Base-by-base conservation (phyloP, 1,140 invertebrate species). In the Pectinophora gossypiella region DNA sequence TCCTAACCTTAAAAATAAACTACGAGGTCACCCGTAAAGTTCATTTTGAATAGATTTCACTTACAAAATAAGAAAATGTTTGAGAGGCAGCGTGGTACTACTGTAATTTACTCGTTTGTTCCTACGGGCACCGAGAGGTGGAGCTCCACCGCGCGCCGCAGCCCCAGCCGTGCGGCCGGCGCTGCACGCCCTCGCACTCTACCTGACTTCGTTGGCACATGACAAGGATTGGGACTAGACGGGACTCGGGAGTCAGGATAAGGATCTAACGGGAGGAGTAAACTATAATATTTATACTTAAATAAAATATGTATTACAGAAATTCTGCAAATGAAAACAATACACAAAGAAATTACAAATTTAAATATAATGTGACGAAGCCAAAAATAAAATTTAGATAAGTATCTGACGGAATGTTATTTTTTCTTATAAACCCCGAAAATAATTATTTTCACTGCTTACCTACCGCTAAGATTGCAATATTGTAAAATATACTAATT, bases 1-100 rank as follows among this genome's bases (percentile, higher is more conserved):
- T 79, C 76, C 70, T 79, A 76, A 69, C 67, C 77, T 83, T 83
- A 85, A 76, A 78, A 74, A 78, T 80, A 83, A 76, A 75, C 71
- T 75, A 82, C 69, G 69, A 73, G 64, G 56, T 64, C 68, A 78
- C 72, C 76, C 74, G 72, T 76, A 72, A 68, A 49, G 51, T 63
- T 68, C 52, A 56, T 62, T 53, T n/a, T 58, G 61, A 68, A 64
- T 58, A 64, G 64, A 64, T 79, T 74, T 71, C 68, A 68, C 76
- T 81, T 81, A 80, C 58, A 70, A 64, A 72, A 75, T 72, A 72
- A 70, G 54, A 56, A 64, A 69, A 68, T 64, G 36, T 56, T 60
- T 48, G 54, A 56, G 20, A 22, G 55, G 61, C 53, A 55, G 55
- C 52, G 55, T n/a, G 54, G 48, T 46, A 45, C 36, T 53, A 61